Percentiles rank a stretch among this genome's conserved stretches.
phyloP scores from a whole-genome alignment of 2,113 vertebrate species.

The Clarias macrocephalus region DNA sequence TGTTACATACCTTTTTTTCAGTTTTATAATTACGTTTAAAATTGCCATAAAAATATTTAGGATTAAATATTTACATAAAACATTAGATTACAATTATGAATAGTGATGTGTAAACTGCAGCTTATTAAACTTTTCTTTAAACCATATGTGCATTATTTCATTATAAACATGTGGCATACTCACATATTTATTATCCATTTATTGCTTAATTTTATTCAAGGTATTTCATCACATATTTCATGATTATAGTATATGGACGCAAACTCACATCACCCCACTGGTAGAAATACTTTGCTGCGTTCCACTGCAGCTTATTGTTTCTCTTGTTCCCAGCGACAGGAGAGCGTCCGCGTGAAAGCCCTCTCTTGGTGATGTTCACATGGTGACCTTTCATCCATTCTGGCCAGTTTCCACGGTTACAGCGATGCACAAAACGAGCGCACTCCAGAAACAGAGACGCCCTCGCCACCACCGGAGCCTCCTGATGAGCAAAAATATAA shows the following conservation, averaged over 20 bases:
- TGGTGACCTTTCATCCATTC: constrained; percentile 99
- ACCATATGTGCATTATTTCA: neutral
- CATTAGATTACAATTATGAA: too few relatives aligned
- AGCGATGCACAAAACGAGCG: constrained; percentile 94
- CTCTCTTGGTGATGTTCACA: constrained; percentile 94
- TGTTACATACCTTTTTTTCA: neutral
- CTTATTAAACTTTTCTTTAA: neutral
- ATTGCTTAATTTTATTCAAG: neutral
- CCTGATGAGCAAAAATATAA: constrained; percentile 68
- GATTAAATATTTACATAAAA: too few relatives aligned
- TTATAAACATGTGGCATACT: neutral
- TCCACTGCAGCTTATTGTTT: constrained; percentile 98
- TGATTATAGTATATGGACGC: neutral
- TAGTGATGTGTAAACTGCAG: neutral
- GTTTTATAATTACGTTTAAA: too few relatives aligned
- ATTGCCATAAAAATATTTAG: too few relatives aligned
- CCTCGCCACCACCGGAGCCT: constrained; percentile 92
- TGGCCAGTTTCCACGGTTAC: constrained; percentile 97
- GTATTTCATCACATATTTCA: neutral
- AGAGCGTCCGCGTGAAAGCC: constrained; percentile 90
- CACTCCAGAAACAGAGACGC: constrained; percentile 95
- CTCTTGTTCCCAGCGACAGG: constrained; percentile 94
- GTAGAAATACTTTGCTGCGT: constrained; percentile 96
- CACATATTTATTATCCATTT: neutral
- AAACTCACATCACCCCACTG: constrained; percentile 96